These are phyloP conservation scores for Heliconius hewitsoni DNA, from an alignment of 1,140 invertebrate species.

Conservation along the genomic window DNA sequence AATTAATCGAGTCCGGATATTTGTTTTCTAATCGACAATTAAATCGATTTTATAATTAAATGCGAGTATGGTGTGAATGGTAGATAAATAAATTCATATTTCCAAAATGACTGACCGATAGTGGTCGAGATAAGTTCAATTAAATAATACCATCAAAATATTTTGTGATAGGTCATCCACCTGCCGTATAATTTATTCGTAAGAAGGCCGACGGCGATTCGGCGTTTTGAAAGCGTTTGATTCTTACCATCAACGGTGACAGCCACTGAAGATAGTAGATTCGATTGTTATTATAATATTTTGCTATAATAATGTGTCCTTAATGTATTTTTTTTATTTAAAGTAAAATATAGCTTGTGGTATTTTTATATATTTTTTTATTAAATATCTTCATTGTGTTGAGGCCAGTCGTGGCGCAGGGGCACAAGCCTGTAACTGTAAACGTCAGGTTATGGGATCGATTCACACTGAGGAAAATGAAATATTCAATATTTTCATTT, in stretches of 20 bases:
- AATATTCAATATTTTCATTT: too few species aligned
- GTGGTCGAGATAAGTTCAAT: slow-evolving; percentile 74
- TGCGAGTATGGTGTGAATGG: slow-evolving; percentile 65
- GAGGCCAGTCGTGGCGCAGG: too few species aligned
- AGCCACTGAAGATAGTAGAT: slow-evolving; percentile 8
- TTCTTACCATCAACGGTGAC: neutral
- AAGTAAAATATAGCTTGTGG: too few species aligned
- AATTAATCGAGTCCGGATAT: slow-evolving; percentile 67
- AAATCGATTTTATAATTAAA: slow-evolving; percentile 62
- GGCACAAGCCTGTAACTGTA: too few species aligned
- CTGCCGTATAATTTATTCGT: slow-evolving; percentile 78
- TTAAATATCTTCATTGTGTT: too few species aligned
- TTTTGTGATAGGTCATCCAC: slow-evolving; percentile 80
- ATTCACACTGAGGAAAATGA: too few species aligned
- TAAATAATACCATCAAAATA: slow-evolving; percentile 81
- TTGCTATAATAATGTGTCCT: neutral
- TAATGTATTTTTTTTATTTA: neutral
- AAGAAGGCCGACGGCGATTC: slow-evolving; percentile 51
- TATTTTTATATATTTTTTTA: too few species aligned
- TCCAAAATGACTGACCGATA: slow-evolving; percentile 64
- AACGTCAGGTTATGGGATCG: too few species aligned
- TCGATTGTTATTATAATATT: neutral
- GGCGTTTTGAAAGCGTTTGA: slow-evolving; percentile 35
- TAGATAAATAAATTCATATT: slow-evolving; percentile 71
- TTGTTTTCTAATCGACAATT: slow-evolving; percentile 73